Base-by-base conservation (phyloP, 1,140 invertebrate species). In the Nephila pilipes region DNA sequence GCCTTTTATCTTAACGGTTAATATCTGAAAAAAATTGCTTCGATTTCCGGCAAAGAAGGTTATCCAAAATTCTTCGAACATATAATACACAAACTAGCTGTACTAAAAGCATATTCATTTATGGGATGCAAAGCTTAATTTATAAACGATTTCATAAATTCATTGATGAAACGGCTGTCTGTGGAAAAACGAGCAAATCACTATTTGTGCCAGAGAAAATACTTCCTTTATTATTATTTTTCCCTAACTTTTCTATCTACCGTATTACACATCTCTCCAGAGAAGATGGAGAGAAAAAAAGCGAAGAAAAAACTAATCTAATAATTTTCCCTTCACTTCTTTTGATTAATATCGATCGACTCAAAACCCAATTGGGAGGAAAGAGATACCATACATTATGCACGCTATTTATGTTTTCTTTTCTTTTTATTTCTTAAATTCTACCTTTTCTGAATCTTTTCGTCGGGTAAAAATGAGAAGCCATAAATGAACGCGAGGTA, bases 381-480 rank as follows among this genome's bases (percentile, higher is more conserved):
- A 90, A 69, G 87, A 90, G 36, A 90, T 79, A 90, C 46, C 65
- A 69, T 90, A 90, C 87, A 90, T 75, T 90, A 80, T 29, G 65
- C 87, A 90, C 65, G 63, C 55, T 90, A 65, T 22, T 60, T 60
- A 65, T 81, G 46, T 29, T 38, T n/a, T 87, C 65, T 65, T 29
- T 69, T 29, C 18, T 20, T 32, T 32, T 75, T 65, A 25, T 65
- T 65, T 65, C 29, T 75, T 75, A 32, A 75, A 46, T 83, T 25
- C 80, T 46, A 57, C 36, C 36, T 57, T 29, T 18, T 55, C 16
- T 14, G 14, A 0, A 29, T 55, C 54, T 57, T 55, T n/a, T 85
- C 81, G 10, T n/a, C 18, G 55, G 54, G 20, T 55, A 32, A 85
- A 85, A 85, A 85, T 85, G 54, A 32, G 55, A 58, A 58, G 46